These are phyloP conservation scores for Watsonalla binaria DNA, from an alignment of 2,888 invertebrate species.

Conservation along the genomic window DNA sequence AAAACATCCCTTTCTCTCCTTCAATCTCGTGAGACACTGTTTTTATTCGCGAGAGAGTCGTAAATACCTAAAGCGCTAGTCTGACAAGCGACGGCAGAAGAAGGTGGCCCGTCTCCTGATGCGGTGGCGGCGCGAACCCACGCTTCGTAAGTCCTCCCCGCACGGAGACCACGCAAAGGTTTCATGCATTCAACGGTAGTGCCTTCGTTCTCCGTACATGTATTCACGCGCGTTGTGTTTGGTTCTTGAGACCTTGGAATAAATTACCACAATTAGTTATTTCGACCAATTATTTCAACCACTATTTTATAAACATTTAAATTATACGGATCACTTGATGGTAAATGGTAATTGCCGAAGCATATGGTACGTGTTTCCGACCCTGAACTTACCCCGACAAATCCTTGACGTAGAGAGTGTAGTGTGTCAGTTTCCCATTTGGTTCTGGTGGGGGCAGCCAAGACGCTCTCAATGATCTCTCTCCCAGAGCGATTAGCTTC, in stretches of 20 bases:
- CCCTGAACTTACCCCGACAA: constrained; percentile 80
- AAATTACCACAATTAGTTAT: background rate
- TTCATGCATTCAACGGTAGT: constrained; percentile 69
- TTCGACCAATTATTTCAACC: too few species aligned
- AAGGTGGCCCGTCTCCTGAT: constrained; percentile 82
- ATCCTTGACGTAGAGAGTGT: constrained; percentile 87
- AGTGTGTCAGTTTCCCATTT: constrained; percentile 89
- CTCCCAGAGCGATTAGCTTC: constrained; percentile 89
- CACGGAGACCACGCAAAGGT: constrained; percentile 82
- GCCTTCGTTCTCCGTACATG: constrained; percentile 59
- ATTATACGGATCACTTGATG: too few species aligned
- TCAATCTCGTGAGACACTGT: too few species aligned
- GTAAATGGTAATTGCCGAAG: background rate
- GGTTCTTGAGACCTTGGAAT: constrained; percentile 58
- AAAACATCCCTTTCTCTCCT: too few species aligned
- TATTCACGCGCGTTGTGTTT: constrained; percentile 58
- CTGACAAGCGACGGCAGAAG: constrained; percentile 64
- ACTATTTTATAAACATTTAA: too few species aligned
- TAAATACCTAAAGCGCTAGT: constrained; percentile 69
- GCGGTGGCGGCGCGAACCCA: constrained; percentile 91
- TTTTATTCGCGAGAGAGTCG: too few species aligned
- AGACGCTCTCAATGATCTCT: constrained; percentile 88
- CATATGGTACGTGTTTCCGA: background rate
- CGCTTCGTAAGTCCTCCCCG: constrained; percentile 88
- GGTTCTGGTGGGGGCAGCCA: constrained; percentile 91